Evolutionary conservation across 2,113 vertebrate species (phyloP).

Genomic region (Phocoena sinus): DNA sequence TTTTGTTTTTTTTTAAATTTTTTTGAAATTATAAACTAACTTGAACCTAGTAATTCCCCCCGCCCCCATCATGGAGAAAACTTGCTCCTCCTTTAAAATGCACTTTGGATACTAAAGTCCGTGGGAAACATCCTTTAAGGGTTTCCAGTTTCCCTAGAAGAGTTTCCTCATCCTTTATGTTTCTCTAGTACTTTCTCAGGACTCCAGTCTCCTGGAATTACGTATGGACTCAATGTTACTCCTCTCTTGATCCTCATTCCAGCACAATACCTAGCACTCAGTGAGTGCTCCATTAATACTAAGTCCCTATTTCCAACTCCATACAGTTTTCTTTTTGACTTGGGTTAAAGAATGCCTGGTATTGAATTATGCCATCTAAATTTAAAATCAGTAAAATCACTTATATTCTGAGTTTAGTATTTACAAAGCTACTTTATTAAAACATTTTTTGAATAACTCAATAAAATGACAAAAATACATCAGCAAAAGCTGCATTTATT

Average conservation of each 20-base stretch:
- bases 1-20: not conserved
- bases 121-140: accelerated
- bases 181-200: accelerated
- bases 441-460: not conserved
- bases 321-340: not conserved
- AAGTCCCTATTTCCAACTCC: not conserved
- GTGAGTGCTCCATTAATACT: not conserved
- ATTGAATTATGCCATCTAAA: not conserved
- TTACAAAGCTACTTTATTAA: not conserved
- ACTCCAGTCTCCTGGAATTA: not conserved
- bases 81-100: not conserved
- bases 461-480: not conserved
- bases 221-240: accelerated
- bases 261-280: accelerated
- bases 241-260: accelerated
- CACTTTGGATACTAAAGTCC: not conserved
- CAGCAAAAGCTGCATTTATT: not conserved
- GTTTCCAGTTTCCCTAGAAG: not conserved
- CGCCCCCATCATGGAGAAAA: not conserved
- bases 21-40: not conserved
- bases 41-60: not conserved
- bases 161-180: accelerated
- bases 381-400: not conserved
- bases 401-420: not conserved
- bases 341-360: not conserved